Percentiles rank a stretch among this genome's conserved stretches.
phyloP scores from a whole-genome alignment of 2,888 invertebrate species.

The Lymantria dispar region DNA sequence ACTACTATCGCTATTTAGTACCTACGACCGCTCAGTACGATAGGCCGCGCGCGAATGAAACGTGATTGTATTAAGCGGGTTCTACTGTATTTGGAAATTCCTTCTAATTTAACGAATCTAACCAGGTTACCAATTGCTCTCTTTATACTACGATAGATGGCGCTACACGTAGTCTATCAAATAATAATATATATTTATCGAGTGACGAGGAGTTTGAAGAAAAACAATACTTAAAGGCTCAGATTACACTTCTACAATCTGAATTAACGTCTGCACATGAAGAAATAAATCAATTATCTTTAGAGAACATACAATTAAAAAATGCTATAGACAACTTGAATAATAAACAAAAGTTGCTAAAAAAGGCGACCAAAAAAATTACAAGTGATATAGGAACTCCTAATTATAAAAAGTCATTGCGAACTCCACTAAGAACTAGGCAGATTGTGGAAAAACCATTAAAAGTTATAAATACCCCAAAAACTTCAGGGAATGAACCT shows the following conservation, averaged over 20 bases:
- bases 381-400: background rate
- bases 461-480: background rate
- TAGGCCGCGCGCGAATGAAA: too few relatives aligned
- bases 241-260: background rate
- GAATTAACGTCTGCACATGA: conserved; percentile 1
- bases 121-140: too few relatives aligned
- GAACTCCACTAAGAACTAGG: background rate
- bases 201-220: background rate
- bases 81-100: too few relatives aligned
- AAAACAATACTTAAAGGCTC: background rate
- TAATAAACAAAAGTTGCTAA: background rate
- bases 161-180: background rate
- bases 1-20: too few relatives aligned
- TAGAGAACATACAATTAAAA: background rate
- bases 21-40: too few relatives aligned
- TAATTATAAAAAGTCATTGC: background rate
- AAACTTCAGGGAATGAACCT: background rate
- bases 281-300: conserved; percentile 3
- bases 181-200: background rate
- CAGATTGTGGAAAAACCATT: background rate
- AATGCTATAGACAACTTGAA: background rate
- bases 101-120: too few relatives aligned
- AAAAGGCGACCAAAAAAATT: background rate
- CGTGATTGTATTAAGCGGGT: too few relatives aligned
- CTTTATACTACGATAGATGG: background rate